A percentile compares a stretch with the other conserved stretches of the same genome.
Evolutionary conservation across 2,888 invertebrate species (phyloP).

Genomic region (Oxystoma pomonae): DNA sequence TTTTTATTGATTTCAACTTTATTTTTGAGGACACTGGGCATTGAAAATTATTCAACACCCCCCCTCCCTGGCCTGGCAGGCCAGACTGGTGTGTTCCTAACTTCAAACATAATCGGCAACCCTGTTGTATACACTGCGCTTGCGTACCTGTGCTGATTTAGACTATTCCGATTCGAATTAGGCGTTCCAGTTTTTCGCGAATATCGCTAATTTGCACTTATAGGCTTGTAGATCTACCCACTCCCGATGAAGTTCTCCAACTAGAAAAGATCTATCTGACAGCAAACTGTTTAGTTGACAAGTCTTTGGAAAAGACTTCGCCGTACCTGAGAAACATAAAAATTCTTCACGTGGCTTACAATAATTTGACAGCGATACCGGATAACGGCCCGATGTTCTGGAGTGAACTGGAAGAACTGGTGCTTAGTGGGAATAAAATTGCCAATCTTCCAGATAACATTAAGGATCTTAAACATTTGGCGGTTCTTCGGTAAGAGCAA

Average conservation of each 20-base stretch:
- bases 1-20: too few relatives aligned
- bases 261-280: conserved; percentile 69
- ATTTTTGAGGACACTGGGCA: too few relatives aligned
- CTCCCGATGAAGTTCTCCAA: conserved; percentile 53
- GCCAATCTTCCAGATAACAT: conserved; percentile 72
- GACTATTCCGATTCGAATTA: too few relatives aligned
- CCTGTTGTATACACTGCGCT: too few relatives aligned
- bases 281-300: conserved; percentile 72
- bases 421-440: conserved; percentile 77
- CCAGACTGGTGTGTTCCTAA: too few relatives aligned
- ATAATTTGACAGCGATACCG: conserved; percentile 68
- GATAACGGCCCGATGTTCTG: conserved; percentile 71
- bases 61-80: too few relatives aligned
- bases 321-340: conserved; percentile 61
- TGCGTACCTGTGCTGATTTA: too few relatives aligned
- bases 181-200: too few relatives aligned
- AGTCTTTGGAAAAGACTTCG: conserved; percentile 54
- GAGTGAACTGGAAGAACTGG: conserved; percentile 76
- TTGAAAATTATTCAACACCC: too few relatives aligned
- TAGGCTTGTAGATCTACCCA: conserved; percentile 62
- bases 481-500: conserved; percentile 56
- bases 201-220: too few relatives aligned
- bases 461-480: conserved; percentile 64
- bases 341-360: conserved; percentile 68
- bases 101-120: too few relatives aligned